Conservation (phyloP, 2,888 invertebrate species). For the Willowsia nigromaculata region DNA sequence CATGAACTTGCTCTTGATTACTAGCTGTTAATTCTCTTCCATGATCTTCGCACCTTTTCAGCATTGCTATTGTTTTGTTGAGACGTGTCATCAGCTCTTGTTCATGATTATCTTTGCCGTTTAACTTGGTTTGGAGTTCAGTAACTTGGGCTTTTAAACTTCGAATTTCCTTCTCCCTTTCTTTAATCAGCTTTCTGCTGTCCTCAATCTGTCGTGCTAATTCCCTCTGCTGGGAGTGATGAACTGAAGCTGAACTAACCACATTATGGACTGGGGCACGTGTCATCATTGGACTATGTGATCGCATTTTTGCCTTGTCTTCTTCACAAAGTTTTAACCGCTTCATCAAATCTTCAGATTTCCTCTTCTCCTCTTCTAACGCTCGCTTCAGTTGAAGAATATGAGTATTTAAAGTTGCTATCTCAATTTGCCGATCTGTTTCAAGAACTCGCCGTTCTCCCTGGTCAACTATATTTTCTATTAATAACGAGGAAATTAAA, state of each 20-base stretch:
- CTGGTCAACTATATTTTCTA: not conserved
- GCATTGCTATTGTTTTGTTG: constrained; percentile 10
- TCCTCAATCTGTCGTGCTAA: constrained; percentile 43
- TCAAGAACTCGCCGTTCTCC: constrained; percentile 51
- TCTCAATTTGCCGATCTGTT: constrained; percentile 63
- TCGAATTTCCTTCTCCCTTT: constrained; percentile 45
- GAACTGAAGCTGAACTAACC: constrained; percentile 28
- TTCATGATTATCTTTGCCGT: not conserved
- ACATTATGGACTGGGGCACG: constrained; percentile 37
- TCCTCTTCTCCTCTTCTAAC: constrained; percentile 46
- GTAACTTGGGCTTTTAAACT: not conserved
- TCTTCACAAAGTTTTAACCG: constrained; percentile 35
- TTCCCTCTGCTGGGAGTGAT: constrained; percentile 36
- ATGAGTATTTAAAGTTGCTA: constrained; percentile 71
- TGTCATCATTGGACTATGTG: constrained; percentile 7
- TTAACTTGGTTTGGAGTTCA: constrained; percentile 3
- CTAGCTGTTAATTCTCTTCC: constrained; percentile 33
- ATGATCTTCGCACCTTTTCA: constrained; percentile 50
- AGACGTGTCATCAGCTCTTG: constrained; percentile 38
- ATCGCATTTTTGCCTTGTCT: constrained; percentile 30
- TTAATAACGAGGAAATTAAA: not conserved
- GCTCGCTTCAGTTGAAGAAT: constrained; percentile 51
- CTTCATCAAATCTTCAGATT: constrained; percentile 16
- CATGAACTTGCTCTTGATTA: constrained; percentile 46
- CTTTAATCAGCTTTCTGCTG: constrained; percentile 21